Percentiles rank a stretch among this genome's conserved stretches.
These are phyloP conservation scores for Amniataba percoides DNA, from an alignment of 2,797 vertebrate species.

Conservation along the genomic window DNA sequence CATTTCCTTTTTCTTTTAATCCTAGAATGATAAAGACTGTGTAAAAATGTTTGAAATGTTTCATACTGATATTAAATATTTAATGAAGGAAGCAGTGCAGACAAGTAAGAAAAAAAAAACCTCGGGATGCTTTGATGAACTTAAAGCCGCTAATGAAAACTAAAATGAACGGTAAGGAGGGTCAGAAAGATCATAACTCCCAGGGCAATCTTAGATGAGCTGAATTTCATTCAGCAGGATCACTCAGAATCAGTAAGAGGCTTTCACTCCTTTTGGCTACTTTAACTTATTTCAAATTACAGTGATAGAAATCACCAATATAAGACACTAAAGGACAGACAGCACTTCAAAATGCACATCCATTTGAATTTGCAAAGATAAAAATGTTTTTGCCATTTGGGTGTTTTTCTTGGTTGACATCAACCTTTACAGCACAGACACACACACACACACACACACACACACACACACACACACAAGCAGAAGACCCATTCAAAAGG, in stretches of 20 bases:
- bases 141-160: conserved; percentile 44
- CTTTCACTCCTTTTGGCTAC: not conserved
- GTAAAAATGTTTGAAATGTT: not conserved
- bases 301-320: not conserved
- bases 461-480: not conserved
- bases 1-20: not conserved
- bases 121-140: conserved; percentile 24
- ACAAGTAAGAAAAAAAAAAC: conserved; percentile 24
- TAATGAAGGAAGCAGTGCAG: conserved; percentile 39
- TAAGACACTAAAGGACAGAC: not conserved
- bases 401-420: not conserved
- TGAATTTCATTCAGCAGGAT: conserved; percentile 3
- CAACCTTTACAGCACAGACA: not conserved
- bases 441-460: not conserved
- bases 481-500: not conserved
- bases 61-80: conserved; percentile 21
- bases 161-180: conserved; percentile 28
- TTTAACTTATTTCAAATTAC: not conserved
- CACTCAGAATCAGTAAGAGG: not conserved
- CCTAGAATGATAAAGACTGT: conserved; percentile 1
- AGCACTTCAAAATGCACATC: not conserved
- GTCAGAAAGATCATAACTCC: conserved; percentile 28
- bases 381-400: not conserved
- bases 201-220: conserved; percentile 12
- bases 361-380: not conserved